These are phyloP conservation scores for Lineus longissimus DNA, from an alignment of 1,140 invertebrate species.

Conservation along the genomic window DNA sequence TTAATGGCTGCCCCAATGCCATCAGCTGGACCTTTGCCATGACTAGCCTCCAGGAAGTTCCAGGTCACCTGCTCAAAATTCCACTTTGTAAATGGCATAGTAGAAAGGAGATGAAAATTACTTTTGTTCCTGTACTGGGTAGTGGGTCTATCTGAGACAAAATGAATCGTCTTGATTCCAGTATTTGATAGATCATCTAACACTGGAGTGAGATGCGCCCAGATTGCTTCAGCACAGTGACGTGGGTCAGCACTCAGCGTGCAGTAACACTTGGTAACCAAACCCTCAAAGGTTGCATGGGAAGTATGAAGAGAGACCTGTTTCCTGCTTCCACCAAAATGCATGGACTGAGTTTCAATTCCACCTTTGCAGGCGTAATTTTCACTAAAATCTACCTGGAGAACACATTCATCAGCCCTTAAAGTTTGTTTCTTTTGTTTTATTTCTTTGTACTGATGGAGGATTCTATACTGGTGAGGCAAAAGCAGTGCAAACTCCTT, in stretches of 20 bases:
- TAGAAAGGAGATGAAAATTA: constrained; percentile 1
- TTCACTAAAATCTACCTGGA: constrained; percentile 15
- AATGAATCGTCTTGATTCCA: neutral
- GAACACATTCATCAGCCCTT: constrained; percentile 12
- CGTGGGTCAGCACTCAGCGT: neutral
- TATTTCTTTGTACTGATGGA: constrained; percentile 17
- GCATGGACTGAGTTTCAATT: neutral
- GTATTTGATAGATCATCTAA: neutral
- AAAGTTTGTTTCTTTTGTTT: constrained; percentile 13
- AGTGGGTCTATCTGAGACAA: constrained; percentile 10
- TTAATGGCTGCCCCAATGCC: constrained; percentile 13
- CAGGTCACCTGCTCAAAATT: neutral
- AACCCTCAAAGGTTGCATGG: neutral
- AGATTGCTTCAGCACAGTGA: neutral
- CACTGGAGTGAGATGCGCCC: neutral
- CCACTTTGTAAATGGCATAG: neutral
- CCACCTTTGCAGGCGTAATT: constrained; percentile 2
- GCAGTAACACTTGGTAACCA: neutral
- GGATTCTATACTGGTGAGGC: too few species aligned
- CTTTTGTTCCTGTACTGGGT: constrained; percentile 12
- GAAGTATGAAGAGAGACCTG: neutral
- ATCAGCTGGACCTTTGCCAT: constrained; percentile 14
- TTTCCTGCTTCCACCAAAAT: neutral
- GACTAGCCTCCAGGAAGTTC: constrained; percentile 12
- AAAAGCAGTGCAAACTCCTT: too few species aligned